Evolutionary conservation across 23 tunicate species (phyloP).

Genomic region (Halocynthia roretzi): DNA sequence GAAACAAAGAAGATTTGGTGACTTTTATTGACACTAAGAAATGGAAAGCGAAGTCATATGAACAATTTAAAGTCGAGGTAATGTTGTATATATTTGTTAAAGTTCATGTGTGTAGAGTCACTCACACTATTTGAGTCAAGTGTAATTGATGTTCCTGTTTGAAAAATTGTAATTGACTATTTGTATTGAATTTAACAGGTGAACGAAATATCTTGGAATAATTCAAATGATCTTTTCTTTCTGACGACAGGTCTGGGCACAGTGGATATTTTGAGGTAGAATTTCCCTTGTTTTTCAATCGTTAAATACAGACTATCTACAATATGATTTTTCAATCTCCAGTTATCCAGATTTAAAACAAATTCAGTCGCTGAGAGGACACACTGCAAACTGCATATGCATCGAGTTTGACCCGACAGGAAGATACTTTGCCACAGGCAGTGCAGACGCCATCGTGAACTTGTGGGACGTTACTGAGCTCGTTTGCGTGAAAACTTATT

Average conservation of each 20-base stretch:
- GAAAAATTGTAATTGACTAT: no score
- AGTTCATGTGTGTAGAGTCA: neutral
- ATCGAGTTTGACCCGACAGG: constrained; percentile 87
- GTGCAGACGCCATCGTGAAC: constrained; percentile 96
- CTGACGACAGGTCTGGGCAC: constrained; percentile 96
- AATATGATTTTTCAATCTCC: neutral
- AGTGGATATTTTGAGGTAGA: constrained; percentile 33
- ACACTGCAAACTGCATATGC: constrained; percentile 98
- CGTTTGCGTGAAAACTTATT: constrained; percentile 73
- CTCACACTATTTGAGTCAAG: neutral
- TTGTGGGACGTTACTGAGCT: constrained; percentile 85
- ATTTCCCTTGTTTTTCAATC: neutral
- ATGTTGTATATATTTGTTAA: neutral
- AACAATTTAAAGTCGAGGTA: constrained; percentile 99
- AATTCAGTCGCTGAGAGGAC: constrained; percentile 76
- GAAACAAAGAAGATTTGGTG: constrained; percentile 97
- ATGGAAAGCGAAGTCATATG: constrained; percentile 59
- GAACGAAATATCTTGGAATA: constrained; percentile 97
- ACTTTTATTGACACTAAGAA: constrained; percentile 92
- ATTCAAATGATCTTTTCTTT: constrained; percentile 83
- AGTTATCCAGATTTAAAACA: constrained; percentile 90
- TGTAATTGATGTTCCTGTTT: neutral
- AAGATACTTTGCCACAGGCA: constrained; percentile 95
- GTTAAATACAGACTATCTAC: no score
- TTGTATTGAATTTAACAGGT: constrained; percentile 40